Evolutionary conservation across 2,888 invertebrate species (phyloP).

Genomic region (Mythimna pallens): DNA sequence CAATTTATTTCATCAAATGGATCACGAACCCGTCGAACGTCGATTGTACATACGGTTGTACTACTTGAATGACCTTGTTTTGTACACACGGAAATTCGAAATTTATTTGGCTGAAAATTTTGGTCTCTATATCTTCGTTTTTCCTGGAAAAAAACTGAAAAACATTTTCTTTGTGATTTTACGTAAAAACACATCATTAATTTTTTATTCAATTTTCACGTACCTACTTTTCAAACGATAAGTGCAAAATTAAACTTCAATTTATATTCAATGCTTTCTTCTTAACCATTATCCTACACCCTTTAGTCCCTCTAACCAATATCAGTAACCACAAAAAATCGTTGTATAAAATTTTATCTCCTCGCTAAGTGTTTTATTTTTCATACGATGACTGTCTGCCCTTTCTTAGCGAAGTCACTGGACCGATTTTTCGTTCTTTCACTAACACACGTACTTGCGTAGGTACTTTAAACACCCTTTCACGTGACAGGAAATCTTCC

Average conservation of each 20-base stretch:
- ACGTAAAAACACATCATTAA: neutral
- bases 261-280: conserved; percentile 54
- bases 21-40: too few species aligned
- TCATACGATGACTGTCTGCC: conserved; percentile 37
- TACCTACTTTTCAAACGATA: conserved; percentile 36
- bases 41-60: too few species aligned
- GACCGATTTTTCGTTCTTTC: conserved; percentile 39
- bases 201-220: conserved; percentile 11
- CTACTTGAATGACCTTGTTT: too few species aligned
- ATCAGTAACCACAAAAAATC: conserved; percentile 61
- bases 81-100: too few species aligned
- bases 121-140: too few species aligned
- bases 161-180: too few species aligned
- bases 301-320: conserved; percentile 49
- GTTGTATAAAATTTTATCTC: conserved; percentile 60
- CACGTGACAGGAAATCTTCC: conserved; percentile 63
- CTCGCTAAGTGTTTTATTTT: conserved; percentile 53
- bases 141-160: too few species aligned
- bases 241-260: conserved; percentile 45
- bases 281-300: conserved; percentile 26
- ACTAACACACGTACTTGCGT: conserved; percentile 47
- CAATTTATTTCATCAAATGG: too few species aligned
- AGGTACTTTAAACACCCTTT: conserved; percentile 61
- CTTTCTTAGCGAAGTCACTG: conserved; percentile 14
- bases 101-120: too few species aligned